Evolutionary conservation across 1,140 invertebrate genomes (phyloP), one percentile per base, ranked within the genome.

Genomic region (Ips typographus): DNA sequence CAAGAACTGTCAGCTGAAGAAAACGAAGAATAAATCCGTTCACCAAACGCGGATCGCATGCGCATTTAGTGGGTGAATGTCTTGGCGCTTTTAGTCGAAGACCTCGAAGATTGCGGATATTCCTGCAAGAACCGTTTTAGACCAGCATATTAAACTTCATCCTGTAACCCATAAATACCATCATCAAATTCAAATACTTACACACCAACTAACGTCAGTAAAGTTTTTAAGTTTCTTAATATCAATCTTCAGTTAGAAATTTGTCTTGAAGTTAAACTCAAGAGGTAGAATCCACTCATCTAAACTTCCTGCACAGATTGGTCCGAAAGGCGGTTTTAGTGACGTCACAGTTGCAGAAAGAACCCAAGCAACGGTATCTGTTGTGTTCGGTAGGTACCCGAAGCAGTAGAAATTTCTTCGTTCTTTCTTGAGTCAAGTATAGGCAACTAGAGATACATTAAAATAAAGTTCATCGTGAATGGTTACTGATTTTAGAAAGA

Each of bases 51-150:
- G 65, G 65, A 66, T 71, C 73, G 76, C 76, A 74, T 74, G 76
- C 75, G 74, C 71, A 56, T 47, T 42, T 65, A 43, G 68, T 74
- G 66, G 76, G 73, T 76, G 75, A 76, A 76, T 72, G 76, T 76
- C 75, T 77, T 77, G 57, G 60, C 63, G 67, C 61, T 62, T 71
- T 56, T 74, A 71, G 68, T 67, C 56, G 71, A 74, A 74, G 71
- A 70, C 73, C 68, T 72, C 72, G 62, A 72, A 70, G 72, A 63
- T 70, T 58, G 67, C 62, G 61, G 58, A 59, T 64, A 72, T 72
- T 70, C 68, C 63, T 65, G 70, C 63, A 60, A 70, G 70, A 66
- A 38, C 36, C 55, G 59, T 43, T 43, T 44, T 38, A 70, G 68
- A 39, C 53, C 37, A 42, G 3, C 44, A 6, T 2, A 49, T 49